Evolutionary conservation across 1,140 invertebrate genomes (phyloP).

Genomic region (Brachionus rotundiformis): DNA sequence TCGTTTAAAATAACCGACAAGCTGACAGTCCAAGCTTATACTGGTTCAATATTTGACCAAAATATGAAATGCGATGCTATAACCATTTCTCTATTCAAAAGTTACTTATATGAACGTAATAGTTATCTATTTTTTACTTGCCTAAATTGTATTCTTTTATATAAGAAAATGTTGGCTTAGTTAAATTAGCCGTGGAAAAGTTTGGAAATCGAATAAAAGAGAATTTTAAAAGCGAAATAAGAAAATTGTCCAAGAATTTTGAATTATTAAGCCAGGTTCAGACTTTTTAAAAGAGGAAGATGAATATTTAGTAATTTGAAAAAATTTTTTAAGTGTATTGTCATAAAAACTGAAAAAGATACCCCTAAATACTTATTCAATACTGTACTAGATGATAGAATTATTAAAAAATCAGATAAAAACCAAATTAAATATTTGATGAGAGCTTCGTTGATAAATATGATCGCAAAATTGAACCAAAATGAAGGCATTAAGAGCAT

Average conservation of each 20-base stretch:
- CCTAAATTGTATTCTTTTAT: neutral
- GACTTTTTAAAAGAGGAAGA: no score
- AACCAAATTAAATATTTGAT: neutral
- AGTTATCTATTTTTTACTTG: no score
- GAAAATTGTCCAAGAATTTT: neutral
- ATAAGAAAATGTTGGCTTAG: neutral
- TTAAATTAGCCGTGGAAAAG: neutral
- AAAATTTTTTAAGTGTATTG: neutral
- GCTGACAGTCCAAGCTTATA: neutral
- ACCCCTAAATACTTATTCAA: neutral
- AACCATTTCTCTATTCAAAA: neutral
- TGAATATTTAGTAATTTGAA: no score
- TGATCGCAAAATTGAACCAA: neutral
- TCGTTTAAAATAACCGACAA: neutral
- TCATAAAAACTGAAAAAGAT: neutral
- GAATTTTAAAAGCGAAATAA: neutral
- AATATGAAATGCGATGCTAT: neutral
- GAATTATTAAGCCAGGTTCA: neutral
- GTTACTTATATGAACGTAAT: neutral
- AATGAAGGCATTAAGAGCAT: neutral
- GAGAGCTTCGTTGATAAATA: neutral
- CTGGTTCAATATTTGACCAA: constrained; percentile 9
- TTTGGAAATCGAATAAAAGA: neutral
- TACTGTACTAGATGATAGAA: neutral
- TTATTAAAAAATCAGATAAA: neutral